Evolutionary conservation across 2,888 invertebrate genomes (phyloP), one percentile per base, ranked within the genome.

Genomic region (Perdita meconis): DNA sequence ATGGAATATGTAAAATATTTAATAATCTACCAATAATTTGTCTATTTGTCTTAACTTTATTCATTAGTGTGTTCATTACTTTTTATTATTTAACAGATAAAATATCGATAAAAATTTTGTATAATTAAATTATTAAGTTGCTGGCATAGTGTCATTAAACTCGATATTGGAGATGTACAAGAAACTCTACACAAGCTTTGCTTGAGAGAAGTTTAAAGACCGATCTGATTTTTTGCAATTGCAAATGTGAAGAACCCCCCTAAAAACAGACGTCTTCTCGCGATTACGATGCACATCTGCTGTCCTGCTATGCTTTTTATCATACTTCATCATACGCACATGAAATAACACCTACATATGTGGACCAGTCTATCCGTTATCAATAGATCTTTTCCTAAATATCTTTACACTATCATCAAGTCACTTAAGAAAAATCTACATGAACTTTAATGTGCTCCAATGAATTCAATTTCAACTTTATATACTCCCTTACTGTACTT

Each of bases 251-350:
- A 10, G 50, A 22, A 6, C 56, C 55, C 69, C 64, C 44, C 64
- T 55, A 70, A 50, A 75, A 76, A 83, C 74, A 71, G 78, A 73
- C 69, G 77, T 78, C 77, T 84, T 84, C 78, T 80, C 65, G 73
- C 56, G 74, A 81, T 82, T 81, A 81, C 70, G 61, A 77, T 66
- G 80, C 74, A 75, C 77, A 82, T 83, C 79, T 82, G 82, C 77
- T 51, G 60, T 56, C 53, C 71, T 64, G 69, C 64, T 67, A 67
- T 47, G 63, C 72, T 80, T 75, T 56, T 82, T 77, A 74, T 56
- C 63, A 64, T 55, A 56, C 56, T 22, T 44, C 55, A 40, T 64
- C 55, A 19, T 61, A 66, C 12, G 66, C 69, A 34, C 67, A 60
- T 67, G 70, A 67, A 74, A 74, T 55, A 66, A 72, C 65, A 68